A percentile compares a stretch with the other conserved stretches of the same genome.
Evolutionary conservation across 2,888 invertebrate genomes (phyloP).

Genomic region (Cantharis rufa): DNA sequence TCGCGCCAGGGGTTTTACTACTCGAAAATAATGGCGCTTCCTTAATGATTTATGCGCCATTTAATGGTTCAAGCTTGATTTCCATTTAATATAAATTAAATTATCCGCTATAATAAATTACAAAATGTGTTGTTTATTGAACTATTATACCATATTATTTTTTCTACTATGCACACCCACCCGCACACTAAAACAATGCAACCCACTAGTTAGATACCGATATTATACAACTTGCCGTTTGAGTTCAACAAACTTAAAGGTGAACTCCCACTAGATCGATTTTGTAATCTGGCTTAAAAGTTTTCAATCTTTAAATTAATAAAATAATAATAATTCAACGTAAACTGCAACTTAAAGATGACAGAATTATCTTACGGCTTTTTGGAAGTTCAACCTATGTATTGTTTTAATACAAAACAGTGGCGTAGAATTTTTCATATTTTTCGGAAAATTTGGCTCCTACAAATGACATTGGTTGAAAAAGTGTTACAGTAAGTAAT

Average conservation of each 20-base stretch:
- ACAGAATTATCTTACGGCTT: neutral
- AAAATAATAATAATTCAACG: neutral
- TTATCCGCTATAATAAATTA: neutral
- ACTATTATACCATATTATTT: neutral
- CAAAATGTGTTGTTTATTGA: neutral
- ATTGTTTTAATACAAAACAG: neutral
- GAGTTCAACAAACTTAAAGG: constrained; percentile 36
- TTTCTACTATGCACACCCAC: constrained; percentile 26
- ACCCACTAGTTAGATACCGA: constrained; percentile 32
- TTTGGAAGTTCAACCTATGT: neutral
- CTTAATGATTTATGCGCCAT: neutral
- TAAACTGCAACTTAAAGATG: neutral
- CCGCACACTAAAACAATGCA: constrained; percentile 33
- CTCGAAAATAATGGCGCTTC: neutral
- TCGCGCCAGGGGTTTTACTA: neutral
- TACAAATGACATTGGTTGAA: neutral
- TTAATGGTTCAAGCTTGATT: neutral
- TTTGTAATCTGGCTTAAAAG: constrained; percentile 18
- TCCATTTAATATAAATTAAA: neutral
- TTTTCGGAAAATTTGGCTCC: neutral
- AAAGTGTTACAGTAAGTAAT: neutral
- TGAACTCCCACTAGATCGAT: constrained; percentile 36
- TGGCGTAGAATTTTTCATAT: neutral
- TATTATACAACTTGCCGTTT: constrained; percentile 27
- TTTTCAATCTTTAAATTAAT: neutral